phyloP scores from a whole-genome alignment of 2,888 invertebrate species.

The Campoletis raptor region DNA sequence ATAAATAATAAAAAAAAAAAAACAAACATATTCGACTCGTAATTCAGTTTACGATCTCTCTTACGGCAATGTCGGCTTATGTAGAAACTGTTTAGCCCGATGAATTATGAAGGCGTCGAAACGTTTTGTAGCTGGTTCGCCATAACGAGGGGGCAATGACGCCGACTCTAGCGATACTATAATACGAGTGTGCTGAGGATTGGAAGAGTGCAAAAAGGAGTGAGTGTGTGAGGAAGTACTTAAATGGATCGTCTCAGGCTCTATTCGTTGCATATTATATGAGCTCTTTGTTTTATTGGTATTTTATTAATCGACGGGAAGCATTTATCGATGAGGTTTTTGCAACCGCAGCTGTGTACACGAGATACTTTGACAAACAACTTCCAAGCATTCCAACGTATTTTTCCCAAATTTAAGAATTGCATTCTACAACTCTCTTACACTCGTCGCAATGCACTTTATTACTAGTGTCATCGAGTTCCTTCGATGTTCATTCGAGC shows the following conservation, averaged over 20 bases:
- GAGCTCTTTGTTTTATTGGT: conserved; percentile 75
- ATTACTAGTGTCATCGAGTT: background rate
- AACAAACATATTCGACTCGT: conserved; percentile 14
- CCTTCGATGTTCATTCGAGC: background rate
- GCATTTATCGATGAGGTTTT: conserved; percentile 74
- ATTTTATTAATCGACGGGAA: conserved; percentile 78
- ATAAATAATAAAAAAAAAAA: conserved; percentile 11
- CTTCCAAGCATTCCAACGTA: conserved; percentile 16
- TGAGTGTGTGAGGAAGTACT: conserved; percentile 39
- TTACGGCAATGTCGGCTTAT: conserved; percentile 6
- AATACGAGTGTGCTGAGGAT: conserved; percentile 23
- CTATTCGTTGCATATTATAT: conserved; percentile 62
- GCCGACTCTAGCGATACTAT: conserved; percentile 45
- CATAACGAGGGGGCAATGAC: conserved; percentile 36
- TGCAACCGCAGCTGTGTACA: conserved; percentile 37
- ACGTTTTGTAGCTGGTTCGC: conserved; percentile 57
- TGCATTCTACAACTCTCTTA: conserved; percentile 8
- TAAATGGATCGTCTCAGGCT: conserved; percentile 48
- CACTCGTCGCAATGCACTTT: background rate
- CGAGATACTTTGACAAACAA: conserved; percentile 5
- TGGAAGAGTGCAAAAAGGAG: conserved; percentile 12
- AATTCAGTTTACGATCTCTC: conserved; percentile 40
- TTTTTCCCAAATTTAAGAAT: conserved; percentile 30
- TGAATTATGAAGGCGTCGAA: conserved; percentile 59
- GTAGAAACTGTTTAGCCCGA: conserved; percentile 47